A percentile compares a stretch with the other conserved stretches of the same genome.
Conservation (phyloP, 1,140 invertebrate genomes). For the Drosophila bipectinata region DNA sequence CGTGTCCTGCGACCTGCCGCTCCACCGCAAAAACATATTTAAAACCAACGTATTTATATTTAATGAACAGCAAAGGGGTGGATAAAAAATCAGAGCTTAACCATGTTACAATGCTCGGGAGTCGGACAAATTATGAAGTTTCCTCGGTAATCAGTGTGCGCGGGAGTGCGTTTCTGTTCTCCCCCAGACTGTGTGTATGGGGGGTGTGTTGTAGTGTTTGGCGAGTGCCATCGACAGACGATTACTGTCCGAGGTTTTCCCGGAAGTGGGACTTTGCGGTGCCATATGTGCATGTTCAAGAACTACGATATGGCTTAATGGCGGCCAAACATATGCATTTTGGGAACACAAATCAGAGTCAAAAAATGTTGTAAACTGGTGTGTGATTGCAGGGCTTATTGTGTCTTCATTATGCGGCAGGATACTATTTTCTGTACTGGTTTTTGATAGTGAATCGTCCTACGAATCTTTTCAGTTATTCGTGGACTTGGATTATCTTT, state of each 20-base stretch:
- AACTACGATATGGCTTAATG: neutral
- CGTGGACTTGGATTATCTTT: no score
- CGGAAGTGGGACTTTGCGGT: conserved; percentile 8
- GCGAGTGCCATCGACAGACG: conserved; percentile 17
- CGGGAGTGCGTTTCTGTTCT: neutral
- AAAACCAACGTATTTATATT: conserved; percentile 65
- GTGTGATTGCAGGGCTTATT: neutral
- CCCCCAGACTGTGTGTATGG: neutral
- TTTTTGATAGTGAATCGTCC: no score
- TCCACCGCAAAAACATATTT: conserved; percentile 70
- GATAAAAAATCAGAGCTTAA: conserved; percentile 59
- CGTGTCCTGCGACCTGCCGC: conserved; percentile 27
- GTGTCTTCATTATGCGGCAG: neutral
- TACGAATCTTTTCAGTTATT: no score
- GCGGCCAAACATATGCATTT: neutral
- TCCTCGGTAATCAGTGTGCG: conserved; percentile 29
- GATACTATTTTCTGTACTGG: neutral
- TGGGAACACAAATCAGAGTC: neutral
- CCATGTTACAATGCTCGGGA: conserved; percentile 46
- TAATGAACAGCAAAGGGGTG: conserved; percentile 61
- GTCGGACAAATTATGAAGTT: conserved; percentile 42
- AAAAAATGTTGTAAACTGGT: neutral
- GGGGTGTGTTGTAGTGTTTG: conserved; percentile 8
- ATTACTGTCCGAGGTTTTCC: conserved; percentile 14
- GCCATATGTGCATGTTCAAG: neutral